These are phyloP conservation scores for Mesoclemmys tuberculata DNA, from an alignment of 2,113 vertebrate species.

Conservation along the genomic window DNA sequence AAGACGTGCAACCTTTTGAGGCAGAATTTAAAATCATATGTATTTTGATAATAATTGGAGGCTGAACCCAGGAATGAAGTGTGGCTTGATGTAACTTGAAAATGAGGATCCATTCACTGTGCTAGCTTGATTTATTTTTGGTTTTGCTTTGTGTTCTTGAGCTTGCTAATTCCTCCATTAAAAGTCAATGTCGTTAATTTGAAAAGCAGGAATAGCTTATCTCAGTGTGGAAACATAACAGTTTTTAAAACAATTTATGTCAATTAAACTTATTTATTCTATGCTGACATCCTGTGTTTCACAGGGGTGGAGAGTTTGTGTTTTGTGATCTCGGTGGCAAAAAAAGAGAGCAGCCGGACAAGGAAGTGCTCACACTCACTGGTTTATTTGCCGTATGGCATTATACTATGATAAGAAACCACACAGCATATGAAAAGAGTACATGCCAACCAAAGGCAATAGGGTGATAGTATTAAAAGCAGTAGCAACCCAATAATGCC, in stretches of 20 bases:
- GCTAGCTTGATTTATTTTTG: not conserved
- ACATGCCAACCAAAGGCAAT: too few species aligned
- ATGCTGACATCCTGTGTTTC: not conserved
- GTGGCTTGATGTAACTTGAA: not conserved
- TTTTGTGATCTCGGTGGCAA: too few species aligned
- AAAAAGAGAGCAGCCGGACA: too few species aligned
- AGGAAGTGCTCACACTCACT: too few species aligned
- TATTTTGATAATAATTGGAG: not conserved
- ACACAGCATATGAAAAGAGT: too few species aligned
- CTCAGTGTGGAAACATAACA: not conserved
- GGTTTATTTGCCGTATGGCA: too few species aligned
- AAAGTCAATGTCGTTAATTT: not conserved
- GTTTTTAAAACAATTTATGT: not conserved
- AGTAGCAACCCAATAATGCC: too few species aligned
- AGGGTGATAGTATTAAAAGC: too few species aligned
- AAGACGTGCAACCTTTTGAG: not conserved
- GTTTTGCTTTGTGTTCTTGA: not conserved
- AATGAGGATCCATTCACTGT: not conserved
- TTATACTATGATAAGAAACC: too few species aligned
- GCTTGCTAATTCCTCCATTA: not conserved
- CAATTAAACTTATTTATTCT: not conserved
- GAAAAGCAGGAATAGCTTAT: not conserved
- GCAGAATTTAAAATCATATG: not conserved
- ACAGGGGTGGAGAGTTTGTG: too few species aligned
- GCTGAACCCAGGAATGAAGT: not conserved